phyloP scores from a whole-genome alignment of 1,140 invertebrate species.

The Ceratina australensis region DNA sequence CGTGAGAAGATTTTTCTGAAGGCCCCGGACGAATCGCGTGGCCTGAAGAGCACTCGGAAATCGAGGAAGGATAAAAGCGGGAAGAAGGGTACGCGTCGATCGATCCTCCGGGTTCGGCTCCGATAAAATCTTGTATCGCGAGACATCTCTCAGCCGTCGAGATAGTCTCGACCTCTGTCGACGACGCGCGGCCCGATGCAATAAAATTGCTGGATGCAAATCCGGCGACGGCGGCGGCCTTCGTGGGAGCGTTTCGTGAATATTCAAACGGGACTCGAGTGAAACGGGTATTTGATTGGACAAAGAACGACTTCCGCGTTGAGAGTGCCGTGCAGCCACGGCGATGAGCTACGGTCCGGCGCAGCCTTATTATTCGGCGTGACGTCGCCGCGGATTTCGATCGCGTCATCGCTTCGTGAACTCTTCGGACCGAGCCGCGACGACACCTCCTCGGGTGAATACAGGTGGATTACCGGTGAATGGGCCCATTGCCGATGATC shows the following conservation, averaged over 20 bases:
- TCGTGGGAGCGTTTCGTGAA: constrained; percentile 27
- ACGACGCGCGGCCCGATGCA: neutral
- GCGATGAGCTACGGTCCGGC: neutral
- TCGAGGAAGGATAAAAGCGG: neutral
- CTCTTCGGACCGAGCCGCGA: neutral
- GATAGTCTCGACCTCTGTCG: neutral
- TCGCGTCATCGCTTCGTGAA: neutral
- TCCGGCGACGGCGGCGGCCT: neutral
- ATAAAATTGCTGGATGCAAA: constrained; percentile 30
- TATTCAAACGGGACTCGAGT: constrained; percentile 16
- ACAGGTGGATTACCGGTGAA: neutral
- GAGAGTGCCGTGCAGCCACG: neutral
- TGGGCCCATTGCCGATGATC: neutral
- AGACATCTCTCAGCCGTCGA: neutral
- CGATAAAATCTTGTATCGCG: constrained; percentile 17
- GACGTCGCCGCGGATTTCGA: neutral
- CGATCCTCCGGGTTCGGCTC: constrained; percentile 14
- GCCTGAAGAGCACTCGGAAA: constrained; percentile 1
- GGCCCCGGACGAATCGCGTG: neutral
- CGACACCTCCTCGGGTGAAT: neutral
- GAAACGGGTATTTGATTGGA: constrained; percentile 1
- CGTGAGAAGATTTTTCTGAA: constrained; percentile 2
- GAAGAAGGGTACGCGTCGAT: neutral
- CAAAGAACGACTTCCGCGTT: neutral
- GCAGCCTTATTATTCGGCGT: neutral